Conservation (phyloP, 2,797 vertebrate genomes). For the Percopsis omiscomaycus region DNA sequence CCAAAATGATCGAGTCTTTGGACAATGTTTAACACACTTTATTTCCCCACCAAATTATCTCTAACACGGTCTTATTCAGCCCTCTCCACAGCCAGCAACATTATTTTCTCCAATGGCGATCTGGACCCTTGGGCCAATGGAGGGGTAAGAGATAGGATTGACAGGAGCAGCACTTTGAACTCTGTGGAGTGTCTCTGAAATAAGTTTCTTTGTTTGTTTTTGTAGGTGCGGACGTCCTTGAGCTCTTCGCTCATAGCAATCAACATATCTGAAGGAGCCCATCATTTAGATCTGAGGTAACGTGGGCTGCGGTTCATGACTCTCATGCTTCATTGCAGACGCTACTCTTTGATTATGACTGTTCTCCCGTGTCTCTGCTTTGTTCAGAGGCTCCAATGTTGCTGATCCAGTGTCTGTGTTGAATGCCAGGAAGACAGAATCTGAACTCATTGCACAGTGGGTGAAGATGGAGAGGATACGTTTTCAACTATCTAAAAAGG, state of each 20-base stretch:
- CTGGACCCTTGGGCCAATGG: slow-evolving; percentile 94
- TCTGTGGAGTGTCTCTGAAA: not conserved
- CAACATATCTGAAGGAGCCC: slow-evolving; percentile 86
- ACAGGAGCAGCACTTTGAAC: not conserved
- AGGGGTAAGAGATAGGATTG: slow-evolving; percentile 78
- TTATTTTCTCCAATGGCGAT: slow-evolving; percentile 94
- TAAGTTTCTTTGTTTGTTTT: not conserved
- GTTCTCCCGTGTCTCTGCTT: not conserved
- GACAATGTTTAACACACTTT: not conserved
- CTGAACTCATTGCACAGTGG: slow-evolving; percentile 81
- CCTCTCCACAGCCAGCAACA: slow-evolving; percentile 85
- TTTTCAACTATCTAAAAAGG: not conserved
- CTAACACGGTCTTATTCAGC: slow-evolving; percentile 64
- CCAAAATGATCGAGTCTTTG: not conserved
- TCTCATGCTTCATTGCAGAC: not conserved
- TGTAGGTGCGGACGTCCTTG: slow-evolving; percentile 81
- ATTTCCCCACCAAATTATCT: not conserved
- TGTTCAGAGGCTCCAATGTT: slow-evolving; percentile 76
- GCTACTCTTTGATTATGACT: not conserved
- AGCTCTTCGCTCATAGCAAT: slow-evolving; percentile 82
- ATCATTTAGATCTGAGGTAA: slow-evolving; percentile 92
- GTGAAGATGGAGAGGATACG: slow-evolving; percentile 68
- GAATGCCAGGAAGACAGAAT: slow-evolving; percentile 77
- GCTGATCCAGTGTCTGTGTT: slow-evolving; percentile 81
- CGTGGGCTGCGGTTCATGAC: not conserved